Evolutionary conservation across 2,113 vertebrate species (phyloP).

Genomic region (Notothenia coriiceps): DNA sequence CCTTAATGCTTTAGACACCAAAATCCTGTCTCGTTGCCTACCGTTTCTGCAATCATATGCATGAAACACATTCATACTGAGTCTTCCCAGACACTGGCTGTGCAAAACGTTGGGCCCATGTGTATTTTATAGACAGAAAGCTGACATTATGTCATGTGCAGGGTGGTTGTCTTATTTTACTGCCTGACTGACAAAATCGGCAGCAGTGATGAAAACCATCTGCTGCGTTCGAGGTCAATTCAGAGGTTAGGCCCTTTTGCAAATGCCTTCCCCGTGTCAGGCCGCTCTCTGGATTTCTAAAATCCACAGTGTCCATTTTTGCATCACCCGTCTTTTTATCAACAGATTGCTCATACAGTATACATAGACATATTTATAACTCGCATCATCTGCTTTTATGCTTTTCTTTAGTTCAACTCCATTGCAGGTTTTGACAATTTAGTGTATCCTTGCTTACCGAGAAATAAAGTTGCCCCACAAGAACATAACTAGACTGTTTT

Average conservation of each 20-base stretch:
- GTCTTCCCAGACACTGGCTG: not conserved
- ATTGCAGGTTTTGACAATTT: not conserved
- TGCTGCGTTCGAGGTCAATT: conserved; percentile 16
- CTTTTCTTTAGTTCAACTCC: not conserved
- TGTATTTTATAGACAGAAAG: not conserved
- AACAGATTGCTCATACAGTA: too few relatives aligned
- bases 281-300: not conserved
- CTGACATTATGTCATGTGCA: conserved; percentile 37
- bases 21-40: too few relatives aligned
- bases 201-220: conserved; percentile 50
- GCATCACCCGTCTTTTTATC: not conserved
- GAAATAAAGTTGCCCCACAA: not conserved
- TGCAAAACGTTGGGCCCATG: not conserved
- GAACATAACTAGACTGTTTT: not conserved
- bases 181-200: conserved; percentile 2
- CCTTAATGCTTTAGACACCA: too few relatives aligned
- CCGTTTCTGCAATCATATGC: too few relatives aligned
- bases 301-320: not conserved
- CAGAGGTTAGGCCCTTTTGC: conserved; percentile 21
- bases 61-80: not conserved
- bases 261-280: not conserved
- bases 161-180: not conserved
- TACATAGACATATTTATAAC: not conserved
- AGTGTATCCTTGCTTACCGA: not conserved
- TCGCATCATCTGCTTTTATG: not conserved